These are phyloP conservation scores for Oryctolagus cuniculus DNA, from an alignment of 2,113 vertebrate genomes.

Conservation along the genomic window DNA sequence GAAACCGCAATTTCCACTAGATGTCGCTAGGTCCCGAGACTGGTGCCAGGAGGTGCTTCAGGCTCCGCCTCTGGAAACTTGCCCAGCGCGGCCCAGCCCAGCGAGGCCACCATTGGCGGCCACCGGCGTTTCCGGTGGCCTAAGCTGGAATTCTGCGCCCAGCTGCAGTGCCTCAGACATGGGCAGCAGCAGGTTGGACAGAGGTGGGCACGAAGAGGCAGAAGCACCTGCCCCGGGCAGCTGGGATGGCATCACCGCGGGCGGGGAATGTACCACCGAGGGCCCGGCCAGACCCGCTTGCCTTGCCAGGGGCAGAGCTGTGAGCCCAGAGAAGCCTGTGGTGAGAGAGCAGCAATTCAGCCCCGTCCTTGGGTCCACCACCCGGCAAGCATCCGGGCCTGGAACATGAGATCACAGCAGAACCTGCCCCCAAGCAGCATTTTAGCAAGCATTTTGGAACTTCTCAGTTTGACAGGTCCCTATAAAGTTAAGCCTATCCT, in stretches of 20 bases:
- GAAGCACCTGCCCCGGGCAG: too few species aligned
- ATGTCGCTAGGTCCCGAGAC: not conserved
- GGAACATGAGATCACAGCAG: not conserved
- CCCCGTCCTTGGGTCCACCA: not conserved
- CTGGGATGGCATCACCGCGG: not conserved
- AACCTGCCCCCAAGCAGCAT: too few species aligned
- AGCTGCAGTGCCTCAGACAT: not conserved
- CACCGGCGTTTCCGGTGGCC: not conserved
- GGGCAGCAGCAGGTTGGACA: not conserved
- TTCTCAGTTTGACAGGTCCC: not conserved
- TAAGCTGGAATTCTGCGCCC: not conserved
- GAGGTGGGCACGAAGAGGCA: not conserved
- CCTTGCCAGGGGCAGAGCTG: not conserved
- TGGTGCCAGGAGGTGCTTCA: too few species aligned
- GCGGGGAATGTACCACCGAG: too few species aligned
- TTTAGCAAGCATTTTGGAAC: not conserved
- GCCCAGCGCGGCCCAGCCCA: not conserved
- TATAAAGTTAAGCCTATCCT: not conserved
- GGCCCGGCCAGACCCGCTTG: accelerated
- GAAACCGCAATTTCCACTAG: not conserved
- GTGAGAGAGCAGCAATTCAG: not conserved
- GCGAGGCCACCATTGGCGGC: not conserved
- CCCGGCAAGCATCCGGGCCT: not conserved
- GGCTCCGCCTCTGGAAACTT: too few species aligned
- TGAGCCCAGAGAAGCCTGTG: too few species aligned